Conservation (phyloP, 2,888 invertebrate species). For the Syritta pipiens region DNA sequence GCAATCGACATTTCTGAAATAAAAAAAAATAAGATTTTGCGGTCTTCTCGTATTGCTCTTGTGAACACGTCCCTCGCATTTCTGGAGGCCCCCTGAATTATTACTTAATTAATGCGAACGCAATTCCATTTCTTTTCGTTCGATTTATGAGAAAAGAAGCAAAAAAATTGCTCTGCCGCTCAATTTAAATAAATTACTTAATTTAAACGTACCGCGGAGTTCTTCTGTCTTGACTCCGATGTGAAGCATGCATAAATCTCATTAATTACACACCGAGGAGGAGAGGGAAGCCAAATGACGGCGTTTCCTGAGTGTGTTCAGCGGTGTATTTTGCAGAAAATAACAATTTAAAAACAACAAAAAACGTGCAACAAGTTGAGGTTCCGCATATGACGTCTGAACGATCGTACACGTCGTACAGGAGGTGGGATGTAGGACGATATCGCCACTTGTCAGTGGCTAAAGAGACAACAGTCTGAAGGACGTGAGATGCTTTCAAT, state of each 20-base stretch:
- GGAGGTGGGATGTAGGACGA: neutral
- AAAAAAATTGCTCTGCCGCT: conserved; percentile 35
- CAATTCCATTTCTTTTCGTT: conserved; percentile 54
- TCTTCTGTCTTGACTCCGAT: neutral
- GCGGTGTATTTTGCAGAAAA: neutral
- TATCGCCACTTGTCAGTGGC: neutral
- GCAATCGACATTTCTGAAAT: conserved; percentile 43
- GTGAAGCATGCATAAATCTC: conserved; percentile 42
- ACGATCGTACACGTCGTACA: neutral
- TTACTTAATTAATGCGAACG: conserved; percentile 55
- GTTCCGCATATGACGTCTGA: neutral
- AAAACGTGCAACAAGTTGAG: conserved; percentile 15
- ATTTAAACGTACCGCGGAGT: conserved; percentile 35
- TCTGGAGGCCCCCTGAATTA: conserved; percentile 37
- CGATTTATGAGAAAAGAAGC: conserved; percentile 22
- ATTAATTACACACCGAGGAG: conserved; percentile 34
- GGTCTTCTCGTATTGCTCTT: neutral
- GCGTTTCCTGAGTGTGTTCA: neutral
- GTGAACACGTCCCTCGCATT: neutral
- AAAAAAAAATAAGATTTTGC: neutral
- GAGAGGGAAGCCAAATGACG: neutral
- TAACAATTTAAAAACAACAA: conserved; percentile 21
- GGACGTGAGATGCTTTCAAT: neutral
- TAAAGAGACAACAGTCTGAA: neutral
- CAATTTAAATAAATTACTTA: conserved; percentile 63